These are phyloP conservation scores for Drosophila ohnishii DNA, from an alignment of 1,140 invertebrate species.

Conservation along the genomic window DNA sequence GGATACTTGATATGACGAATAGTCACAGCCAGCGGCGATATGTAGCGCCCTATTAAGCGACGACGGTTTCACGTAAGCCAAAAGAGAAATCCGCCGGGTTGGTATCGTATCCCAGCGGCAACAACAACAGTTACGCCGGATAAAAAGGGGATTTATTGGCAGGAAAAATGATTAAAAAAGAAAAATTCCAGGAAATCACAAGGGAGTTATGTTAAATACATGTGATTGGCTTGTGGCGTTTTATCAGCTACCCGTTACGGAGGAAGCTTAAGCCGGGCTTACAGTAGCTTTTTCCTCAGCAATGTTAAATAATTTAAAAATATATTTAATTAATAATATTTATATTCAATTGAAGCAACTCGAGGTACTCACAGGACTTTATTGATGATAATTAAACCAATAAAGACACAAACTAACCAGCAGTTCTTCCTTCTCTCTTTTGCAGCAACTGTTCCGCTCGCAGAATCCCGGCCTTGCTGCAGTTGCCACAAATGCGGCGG, in stretches of 20 bases:
- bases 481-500: conserved; percentile 86
- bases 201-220: not conserved
- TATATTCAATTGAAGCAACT: not conserved
- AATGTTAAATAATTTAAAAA: not conserved
- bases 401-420: conserved; percentile 5
- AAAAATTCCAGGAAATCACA: not conserved
- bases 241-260: not conserved
- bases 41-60: conserved; percentile 54
- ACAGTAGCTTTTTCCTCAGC: accelerated
- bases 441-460: conserved; percentile 93
- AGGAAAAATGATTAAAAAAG: conserved; percentile 4
- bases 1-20: conserved; percentile 51
- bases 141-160: conserved; percentile 12
- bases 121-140: conserved; percentile 12
- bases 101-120: conserved; percentile 1
- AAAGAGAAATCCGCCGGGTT: not conserved
- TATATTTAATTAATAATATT: not conserved
- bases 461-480: conserved; percentile 87
- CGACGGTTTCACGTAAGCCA: conserved; percentile 21
- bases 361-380: conserved; percentile 15
- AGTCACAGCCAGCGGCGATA: conserved; percentile 10
- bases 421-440: not conserved
- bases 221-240: conserved; percentile 6
- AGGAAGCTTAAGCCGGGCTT: not conserved
- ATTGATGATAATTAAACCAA: not conserved